Evolutionary conservation across 1,140 invertebrate genomes (phyloP), one percentile per base, ranked within the genome.

Genomic region (Papilio dardanus): DNA sequence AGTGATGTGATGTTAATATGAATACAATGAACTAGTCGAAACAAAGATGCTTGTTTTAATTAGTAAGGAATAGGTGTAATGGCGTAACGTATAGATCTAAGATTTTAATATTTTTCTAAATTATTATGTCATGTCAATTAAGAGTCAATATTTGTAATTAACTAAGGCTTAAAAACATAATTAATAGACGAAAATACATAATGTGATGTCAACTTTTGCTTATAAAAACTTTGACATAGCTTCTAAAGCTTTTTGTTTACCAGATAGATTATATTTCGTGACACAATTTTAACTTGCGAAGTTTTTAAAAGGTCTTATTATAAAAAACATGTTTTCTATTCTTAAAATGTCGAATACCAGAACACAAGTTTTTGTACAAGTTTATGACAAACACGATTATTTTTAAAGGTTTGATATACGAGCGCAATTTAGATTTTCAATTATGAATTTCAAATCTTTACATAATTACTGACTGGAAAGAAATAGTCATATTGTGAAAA

Each of bases 231-330:
- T 54, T 28, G 2, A 24, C 21, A 12, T 19, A 5, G 46, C 5
- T 2, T 46, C 19, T 8, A 54, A 54, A 24, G 50, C 50, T 54
- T 54, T n/a, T 62, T 62, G 54, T 62, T 62, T 28, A 5, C 54
- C 24, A 30, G 54, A 62, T 28, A 24, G 10, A 30, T 62, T 62
- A 28, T 58, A 58, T 58, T 58, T 28, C 8, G 24, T 62, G 54
- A 62, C 54, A 30, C 54, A 62, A n/a, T 50, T 50, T 6, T 1
- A 6, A 19, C 8, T 3, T 1, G n/a, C 46, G 46, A 7, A 50
- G 54, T 62, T 62, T 62, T 62, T 62, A 62, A 62, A 62, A 62
- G 54, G 21, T 30, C 24, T 62, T 30, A 24, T 62, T 62, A 30
- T 12, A 12, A 62, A 54, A 24, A 54, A 54, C 21, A 3, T 28